These are phyloP conservation scores for Pangasius macronema DNA, from an alignment of 2,797 vertebrate species.

Conservation along the genomic window DNA sequence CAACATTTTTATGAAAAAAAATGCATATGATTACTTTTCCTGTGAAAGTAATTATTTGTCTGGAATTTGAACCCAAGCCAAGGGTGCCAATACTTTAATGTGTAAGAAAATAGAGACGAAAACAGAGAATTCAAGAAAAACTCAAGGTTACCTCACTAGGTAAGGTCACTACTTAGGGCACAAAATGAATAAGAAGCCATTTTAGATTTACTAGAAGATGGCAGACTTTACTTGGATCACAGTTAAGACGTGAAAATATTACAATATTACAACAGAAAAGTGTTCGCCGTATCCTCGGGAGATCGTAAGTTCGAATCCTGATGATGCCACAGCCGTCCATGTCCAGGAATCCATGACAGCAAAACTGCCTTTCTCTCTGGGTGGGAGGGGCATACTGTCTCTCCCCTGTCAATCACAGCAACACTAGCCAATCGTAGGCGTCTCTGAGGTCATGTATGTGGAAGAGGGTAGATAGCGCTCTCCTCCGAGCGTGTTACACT, in stretches of 20 bases:
- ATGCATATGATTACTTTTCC: neutral
- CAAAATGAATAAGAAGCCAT: neutral
- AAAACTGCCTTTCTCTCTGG: neutral
- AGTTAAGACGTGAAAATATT: neutral
- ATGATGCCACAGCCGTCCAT: neutral
- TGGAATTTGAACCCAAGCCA: neutral
- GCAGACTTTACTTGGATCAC: neutral
- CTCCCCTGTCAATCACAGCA: neutral
- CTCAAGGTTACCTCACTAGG: neutral
- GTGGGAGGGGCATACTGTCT: neutral
- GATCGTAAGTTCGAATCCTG: neutral
- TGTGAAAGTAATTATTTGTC: neutral
- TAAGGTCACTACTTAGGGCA: neutral
- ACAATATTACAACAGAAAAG: neutral
- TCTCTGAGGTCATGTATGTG: neutral
- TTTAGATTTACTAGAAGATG: neutral
- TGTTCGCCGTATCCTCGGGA: neutral
- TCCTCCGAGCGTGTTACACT: neutral
- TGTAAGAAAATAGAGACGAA: neutral
- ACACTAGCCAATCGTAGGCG: neutral
- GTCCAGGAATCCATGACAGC: too few relatives aligned
- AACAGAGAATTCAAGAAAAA: neutral
- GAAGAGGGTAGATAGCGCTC: neutral
- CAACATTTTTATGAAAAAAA: too few relatives aligned
- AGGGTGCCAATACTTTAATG: neutral